Conservation (phyloP, 2,113 vertebrate genomes). For the Actenoides hombroni region DNA sequence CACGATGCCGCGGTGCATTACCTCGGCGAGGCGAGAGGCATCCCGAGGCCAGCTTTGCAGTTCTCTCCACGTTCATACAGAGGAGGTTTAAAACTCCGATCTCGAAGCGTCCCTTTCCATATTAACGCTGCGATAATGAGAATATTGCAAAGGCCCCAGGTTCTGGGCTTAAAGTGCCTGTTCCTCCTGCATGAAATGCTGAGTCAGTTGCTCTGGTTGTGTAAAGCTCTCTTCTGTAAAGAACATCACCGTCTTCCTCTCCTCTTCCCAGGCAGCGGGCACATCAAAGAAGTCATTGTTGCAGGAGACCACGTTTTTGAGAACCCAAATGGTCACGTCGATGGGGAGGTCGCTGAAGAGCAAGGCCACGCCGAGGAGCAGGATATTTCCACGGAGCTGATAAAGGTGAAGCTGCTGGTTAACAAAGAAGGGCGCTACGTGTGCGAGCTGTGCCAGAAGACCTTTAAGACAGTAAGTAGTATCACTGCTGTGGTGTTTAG, state of each 20-base stretch:
- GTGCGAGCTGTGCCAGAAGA: slow-evolving; percentile 91
- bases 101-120: fast-evolving
- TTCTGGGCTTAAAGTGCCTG: background rate
- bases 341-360: slow-evolving; percentile 41
- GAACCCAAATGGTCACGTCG: slow-evolving; percentile 61
- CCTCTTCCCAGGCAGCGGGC: slow-evolving; percentile 70
- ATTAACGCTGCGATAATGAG: background rate
- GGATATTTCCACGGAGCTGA: slow-evolving; percentile 48
- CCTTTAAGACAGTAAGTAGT: slow-evolving; percentile 92
- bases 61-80: fast-evolving
- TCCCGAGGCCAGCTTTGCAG: background rate
- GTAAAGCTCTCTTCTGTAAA: background rate
- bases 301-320: slow-evolving; percentile 61
- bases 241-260: background rate
- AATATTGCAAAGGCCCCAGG: fast-evolving
- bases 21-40: no score
- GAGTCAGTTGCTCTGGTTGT: background rate
- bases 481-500: fast-evolving
- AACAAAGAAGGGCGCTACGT: slow-evolving; percentile 88
- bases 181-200: background rate
- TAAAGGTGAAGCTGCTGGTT: slow-evolving; percentile 80
- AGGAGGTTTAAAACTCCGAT: background rate
- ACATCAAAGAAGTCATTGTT: slow-evolving; percentile 79
- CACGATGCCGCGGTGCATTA: fast-evolving
- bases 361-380: slow-evolving; percentile 61